Evolutionary conservation across 2,888 invertebrate species (phyloP).

Genomic region (Idaea biselata): DNA sequence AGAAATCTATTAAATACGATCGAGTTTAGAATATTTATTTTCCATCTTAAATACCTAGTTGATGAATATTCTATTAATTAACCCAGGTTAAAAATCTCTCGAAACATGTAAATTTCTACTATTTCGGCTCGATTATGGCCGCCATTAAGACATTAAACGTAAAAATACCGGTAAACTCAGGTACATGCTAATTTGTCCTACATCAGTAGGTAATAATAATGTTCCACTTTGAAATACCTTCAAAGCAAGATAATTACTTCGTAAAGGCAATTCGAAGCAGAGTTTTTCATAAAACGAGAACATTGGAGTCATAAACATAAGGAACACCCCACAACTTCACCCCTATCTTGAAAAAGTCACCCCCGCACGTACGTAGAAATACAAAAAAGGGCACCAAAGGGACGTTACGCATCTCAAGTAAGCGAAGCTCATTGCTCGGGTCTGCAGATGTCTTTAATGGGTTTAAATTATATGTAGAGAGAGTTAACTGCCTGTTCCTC

Average conservation of each 20-base stretch:
- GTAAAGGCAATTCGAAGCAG: slow-evolving; percentile 64
- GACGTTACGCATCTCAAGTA: slow-evolving; percentile 77
- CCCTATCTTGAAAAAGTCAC: slow-evolving; percentile 79
- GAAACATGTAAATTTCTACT: not conserved
- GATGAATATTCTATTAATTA: not conserved
- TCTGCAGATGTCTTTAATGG: slow-evolving; percentile 81
- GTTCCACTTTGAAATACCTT: slow-evolving; percentile 40
- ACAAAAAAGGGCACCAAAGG: slow-evolving; percentile 76
- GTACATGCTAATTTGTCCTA: slow-evolving; percentile 44
- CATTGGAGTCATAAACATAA: slow-evolving; percentile 73
- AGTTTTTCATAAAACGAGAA: slow-evolving; percentile 76
- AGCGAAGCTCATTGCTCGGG: slow-evolving; percentile 73
- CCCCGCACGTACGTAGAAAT: slow-evolving; percentile 75
- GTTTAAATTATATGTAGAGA: slow-evolving; percentile 79
- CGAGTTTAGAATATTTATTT: not conserved
- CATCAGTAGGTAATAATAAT: slow-evolving; percentile 19
- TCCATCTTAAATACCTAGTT: not conserved
- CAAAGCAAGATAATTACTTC: slow-evolving; percentile 61
- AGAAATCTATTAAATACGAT: not conserved
- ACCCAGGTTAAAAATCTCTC: not conserved
- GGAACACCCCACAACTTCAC: slow-evolving; percentile 71
- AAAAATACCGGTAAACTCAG: slow-evolving; percentile 8
- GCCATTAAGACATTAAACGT: not conserved
- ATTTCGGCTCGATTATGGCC: not conserved
- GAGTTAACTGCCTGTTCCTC: slow-evolving; percentile 67